Base-by-base conservation (phyloP, 2,888 invertebrate species). In the Odontocolon sp. region DNA sequence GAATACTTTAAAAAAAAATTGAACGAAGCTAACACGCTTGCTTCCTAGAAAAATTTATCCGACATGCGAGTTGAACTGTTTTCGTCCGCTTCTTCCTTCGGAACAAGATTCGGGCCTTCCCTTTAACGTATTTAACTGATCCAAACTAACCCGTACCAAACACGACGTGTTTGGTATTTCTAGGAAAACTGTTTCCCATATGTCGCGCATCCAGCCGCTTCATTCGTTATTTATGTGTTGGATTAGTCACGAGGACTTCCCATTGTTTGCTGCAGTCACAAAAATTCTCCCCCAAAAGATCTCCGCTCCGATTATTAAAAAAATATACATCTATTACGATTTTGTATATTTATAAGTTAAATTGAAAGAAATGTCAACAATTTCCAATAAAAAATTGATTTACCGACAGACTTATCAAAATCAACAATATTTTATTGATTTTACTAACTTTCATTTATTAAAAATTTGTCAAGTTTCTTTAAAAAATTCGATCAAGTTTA, bases 1-100 rank as follows among this genome's bases (percentile, higher is more conserved):
- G 72, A 72, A 77, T 72, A 50, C 59, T 72, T 77, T 72, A 56
- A 40, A 57, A 56, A 56, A 11, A 63, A 61, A 68, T 42, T 45
- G 45, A 28, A 28, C n/a, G n/a, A n/a, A n/a, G n/a, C n/a, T n/a
- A n/a, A n/a, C n/a, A n/a, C n/a, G n/a, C n/a, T n/a, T n/a, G n/a
- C n/a, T n/a, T n/a, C n/a, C n/a, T n/a, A n/a, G n/a, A n/a, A n/a
- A n/a, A n/a, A n/a, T n/a, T n/a, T n/a, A n/a, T n/a, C n/a, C n/a
- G n/a, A n/a, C n/a, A n/a, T n/a, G n/a, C n/a, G n/a, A n/a, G n/a
- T n/a, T n/a, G n/a, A n/a, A n/a, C n/a, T n/a, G n/a, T n/a, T n/a
- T n/a, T n/a, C n/a, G n/a, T n/a, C n/a, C n/a, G n/a, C n/a, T n/a
- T n/a, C n/a, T n/a, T n/a, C n/a, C n/a, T 40, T 14, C 23, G 33